Conservation (phyloP, 1,140 invertebrate species). For the Drosophila subobscura region DNA sequence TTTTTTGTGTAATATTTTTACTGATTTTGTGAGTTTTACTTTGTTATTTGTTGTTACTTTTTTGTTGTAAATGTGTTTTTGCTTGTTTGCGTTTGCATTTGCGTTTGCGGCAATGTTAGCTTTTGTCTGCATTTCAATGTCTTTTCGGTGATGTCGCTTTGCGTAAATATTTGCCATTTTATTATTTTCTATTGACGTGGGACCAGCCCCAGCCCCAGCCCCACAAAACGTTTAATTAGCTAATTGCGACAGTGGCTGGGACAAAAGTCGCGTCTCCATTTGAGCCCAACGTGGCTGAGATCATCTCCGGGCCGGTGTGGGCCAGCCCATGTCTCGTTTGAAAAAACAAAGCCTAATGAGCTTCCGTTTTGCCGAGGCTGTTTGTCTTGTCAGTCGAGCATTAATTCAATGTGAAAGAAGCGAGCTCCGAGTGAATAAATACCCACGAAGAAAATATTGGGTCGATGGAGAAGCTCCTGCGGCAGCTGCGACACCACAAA, state of each 20-base stretch:
- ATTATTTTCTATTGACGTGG: slow-evolving; percentile 28
- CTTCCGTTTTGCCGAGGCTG: slow-evolving; percentile 62
- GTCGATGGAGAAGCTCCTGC: not conserved
- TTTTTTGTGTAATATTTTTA: slow-evolving; percentile 5
- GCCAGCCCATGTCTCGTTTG: slow-evolving; percentile 25
- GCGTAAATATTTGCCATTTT: slow-evolving; percentile 64
- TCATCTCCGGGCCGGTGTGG: slow-evolving; percentile 8
- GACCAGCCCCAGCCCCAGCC: not conserved
- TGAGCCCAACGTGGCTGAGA: not conserved
- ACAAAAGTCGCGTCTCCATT: slow-evolving; percentile 12
- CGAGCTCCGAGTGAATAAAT: too few species aligned
- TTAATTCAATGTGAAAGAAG: too few species aligned
- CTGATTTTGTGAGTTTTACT: too few species aligned
- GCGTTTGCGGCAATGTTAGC: not conserved
- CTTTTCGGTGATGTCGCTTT: slow-evolving; percentile 14
- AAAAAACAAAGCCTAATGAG: slow-evolving; percentile 63
- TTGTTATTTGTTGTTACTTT: not conserved
- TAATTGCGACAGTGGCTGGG: slow-evolving; percentile 17
- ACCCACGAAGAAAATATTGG: too few species aligned
- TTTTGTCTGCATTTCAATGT: slow-evolving; percentile 29
- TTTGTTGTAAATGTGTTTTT: slow-evolving; percentile 6
- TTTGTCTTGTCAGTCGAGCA: too few species aligned
- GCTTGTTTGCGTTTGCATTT: slow-evolving; percentile 4
- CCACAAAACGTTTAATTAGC: slow-evolving; percentile 27
- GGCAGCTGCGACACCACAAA: too few species aligned